Evolutionary conservation across 2,888 invertebrate species (phyloP).

Genomic region (Ectemnius continuus): DNA sequence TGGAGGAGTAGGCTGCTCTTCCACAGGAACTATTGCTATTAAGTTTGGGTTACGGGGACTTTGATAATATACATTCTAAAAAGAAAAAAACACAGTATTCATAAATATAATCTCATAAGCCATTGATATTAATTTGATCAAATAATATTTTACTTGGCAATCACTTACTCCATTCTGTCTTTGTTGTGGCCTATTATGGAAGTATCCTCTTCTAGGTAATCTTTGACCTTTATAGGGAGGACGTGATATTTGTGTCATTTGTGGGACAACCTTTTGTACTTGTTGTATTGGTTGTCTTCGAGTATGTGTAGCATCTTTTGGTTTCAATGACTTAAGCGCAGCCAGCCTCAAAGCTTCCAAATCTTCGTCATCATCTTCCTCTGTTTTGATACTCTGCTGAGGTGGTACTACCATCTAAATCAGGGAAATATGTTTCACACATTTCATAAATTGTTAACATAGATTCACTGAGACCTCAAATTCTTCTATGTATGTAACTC

Average conservation of each 20-base stretch:
- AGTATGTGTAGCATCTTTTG: slow-evolving; percentile 57
- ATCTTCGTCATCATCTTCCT: slow-evolving; percentile 80
- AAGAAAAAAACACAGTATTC: slow-evolving; percentile 19
- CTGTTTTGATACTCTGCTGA: slow-evolving; percentile 64
- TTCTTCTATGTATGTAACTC: background rate
- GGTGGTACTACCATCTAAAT: slow-evolving; percentile 61
- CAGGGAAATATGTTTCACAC: background rate
- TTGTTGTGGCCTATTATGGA: slow-evolving; percentile 58
- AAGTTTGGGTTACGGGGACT: slow-evolving; percentile 78
- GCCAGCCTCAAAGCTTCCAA: slow-evolving; percentile 79
- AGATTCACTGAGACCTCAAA: too few relatives aligned
- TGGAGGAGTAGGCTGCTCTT: slow-evolving; percentile 64
- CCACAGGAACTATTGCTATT: slow-evolving; percentile 79
- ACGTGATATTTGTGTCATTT: slow-evolving; percentile 52
- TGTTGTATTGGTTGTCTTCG: slow-evolving; percentile 40
- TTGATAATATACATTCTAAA: slow-evolving; percentile 69
- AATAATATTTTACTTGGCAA: background rate
- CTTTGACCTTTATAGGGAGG: slow-evolving; percentile 58
- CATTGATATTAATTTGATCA: background rate
- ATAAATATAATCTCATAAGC: background rate
- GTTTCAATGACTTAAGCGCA: slow-evolving; percentile 78
- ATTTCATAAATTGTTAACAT: background rate
- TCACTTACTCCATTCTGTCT: slow-evolving; percentile 68
- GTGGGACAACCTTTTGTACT: slow-evolving; percentile 43
- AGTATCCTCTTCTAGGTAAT: slow-evolving; percentile 54